These are phyloP conservation scores for Dipus sagitta DNA, from an alignment of 2,797 vertebrate genomes.

Conservation along the genomic window DNA sequence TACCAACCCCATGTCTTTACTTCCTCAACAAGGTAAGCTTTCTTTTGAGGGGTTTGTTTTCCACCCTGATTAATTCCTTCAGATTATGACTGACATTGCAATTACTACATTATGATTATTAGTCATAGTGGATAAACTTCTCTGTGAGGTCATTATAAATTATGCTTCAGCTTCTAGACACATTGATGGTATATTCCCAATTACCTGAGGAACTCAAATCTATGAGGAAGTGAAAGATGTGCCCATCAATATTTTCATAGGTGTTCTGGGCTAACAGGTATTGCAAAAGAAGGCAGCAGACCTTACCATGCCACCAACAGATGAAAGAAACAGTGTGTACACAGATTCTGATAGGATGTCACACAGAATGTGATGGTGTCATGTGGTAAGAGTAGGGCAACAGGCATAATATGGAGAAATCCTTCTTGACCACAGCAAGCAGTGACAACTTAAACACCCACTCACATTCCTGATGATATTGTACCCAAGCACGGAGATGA, in stretches of 20 bases:
- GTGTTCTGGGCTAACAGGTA: neutral
- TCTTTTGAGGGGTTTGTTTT: conserved; percentile 72
- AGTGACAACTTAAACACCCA: conserved; percentile 81
- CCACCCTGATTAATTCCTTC: conserved; percentile 65
- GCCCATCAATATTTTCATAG: neutral
- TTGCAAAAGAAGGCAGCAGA: neutral
- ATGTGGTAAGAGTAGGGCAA: conserved; percentile 76
- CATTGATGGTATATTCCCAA: conserved; percentile 11
- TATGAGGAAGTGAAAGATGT: conserved; percentile 7
- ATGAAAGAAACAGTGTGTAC: conserved; percentile 16
- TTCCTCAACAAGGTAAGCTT: conserved; percentile 40
- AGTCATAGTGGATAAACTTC: conserved; percentile 67
- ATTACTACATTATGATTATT: conserved; percentile 54
- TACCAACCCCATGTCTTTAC: conserved; percentile 52
- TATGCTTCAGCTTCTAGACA: conserved; percentile 62
- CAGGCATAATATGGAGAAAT: conserved; percentile 80
- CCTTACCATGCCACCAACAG: conserved; percentile 41
- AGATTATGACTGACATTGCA: conserved; percentile 60
- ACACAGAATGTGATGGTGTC: conserved; percentile 70
- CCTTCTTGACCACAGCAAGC: conserved; percentile 83
- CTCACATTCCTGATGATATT: conserved; percentile 84
- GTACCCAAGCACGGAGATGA: conserved; percentile 83
- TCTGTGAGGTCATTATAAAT: conserved; percentile 79
- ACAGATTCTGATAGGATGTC: conserved; percentile 66
- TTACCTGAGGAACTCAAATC: conserved; percentile 57